Base-by-base conservation (phyloP, 2,113 vertebrate genomes). In the Phainopepla nitens region DNA sequence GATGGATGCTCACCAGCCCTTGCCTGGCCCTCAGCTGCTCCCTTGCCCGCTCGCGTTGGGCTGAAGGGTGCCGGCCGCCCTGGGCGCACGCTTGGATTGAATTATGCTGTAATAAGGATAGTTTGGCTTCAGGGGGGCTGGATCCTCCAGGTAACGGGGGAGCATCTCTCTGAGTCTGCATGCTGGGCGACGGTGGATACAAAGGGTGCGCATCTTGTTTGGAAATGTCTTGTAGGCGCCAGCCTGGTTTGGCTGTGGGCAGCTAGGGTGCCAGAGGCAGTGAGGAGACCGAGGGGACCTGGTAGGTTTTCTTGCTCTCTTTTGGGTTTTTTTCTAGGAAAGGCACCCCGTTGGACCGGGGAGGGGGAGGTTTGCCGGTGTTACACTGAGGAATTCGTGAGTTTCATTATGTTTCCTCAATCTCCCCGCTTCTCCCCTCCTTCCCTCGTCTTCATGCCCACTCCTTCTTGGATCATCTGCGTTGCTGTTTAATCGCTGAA, bases 1-100 rank as follows among this genome's bases (percentile, higher is more conserved):
- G 77, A 91, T 95, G 84, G 95, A 93, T 94, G 87, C 75, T 90
- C 75, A 31, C 4, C 66, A 72, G 61, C 86, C 85, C 61, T 71
- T 90, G 56, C 78, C 44, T 27, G 90, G 42, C 96, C 44, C 3
- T 49, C 45, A 5, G 45, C 28, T 27, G 45, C 77, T 57, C 88
- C 90, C 65, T 44, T 50, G 60, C 82, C 73, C 7, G 27, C 3
- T 28, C 64, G 47, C 9, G 1, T 51, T 66, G 87, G 69, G 89
- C 72, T 92, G 87, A 62, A 90, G 36, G 95, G 77, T 91, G 72
- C 83, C 27, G 36, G 71, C 75, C 13, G 53, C 82, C 57, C 57
- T 80, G 69, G 69, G 78, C 27, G 11, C 78, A 28, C 70, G 23
- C 65, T 93, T 76, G 93, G 82, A 76, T 88, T 82, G 57, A 85